These are phyloP conservation scores for Palythoa grandis DNA, from an alignment of 92 coral and sea anemone genomes.

Conservation along the genomic window DNA sequence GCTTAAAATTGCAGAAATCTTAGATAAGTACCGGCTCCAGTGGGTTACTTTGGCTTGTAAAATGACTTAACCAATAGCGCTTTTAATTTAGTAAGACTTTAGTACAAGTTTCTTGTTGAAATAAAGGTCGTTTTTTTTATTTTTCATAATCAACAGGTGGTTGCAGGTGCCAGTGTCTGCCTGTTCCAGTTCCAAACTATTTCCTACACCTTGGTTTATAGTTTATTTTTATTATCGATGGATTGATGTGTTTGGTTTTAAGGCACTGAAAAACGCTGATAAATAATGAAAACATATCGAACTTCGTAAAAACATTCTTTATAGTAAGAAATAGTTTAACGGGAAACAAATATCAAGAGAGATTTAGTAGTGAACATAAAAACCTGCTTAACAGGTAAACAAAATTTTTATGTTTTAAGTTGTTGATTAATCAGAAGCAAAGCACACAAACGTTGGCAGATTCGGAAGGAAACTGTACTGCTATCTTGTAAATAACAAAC, in stretches of 20 bases:
- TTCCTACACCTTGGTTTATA: not conserved
- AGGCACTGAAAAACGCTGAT: constrained; percentile 14
- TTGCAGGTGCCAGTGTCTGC: not conserved
- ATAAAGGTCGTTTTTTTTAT: too few relatives aligned
- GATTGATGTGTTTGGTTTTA: constrained; percentile 26
- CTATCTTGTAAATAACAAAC: not conserved
- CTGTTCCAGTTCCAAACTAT: constrained; percentile 5
- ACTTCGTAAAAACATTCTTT: not conserved
- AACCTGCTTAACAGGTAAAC: not conserved
- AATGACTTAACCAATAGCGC: too few relatives aligned
- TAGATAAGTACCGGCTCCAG: too few relatives aligned
- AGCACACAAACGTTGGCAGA: not conserved
- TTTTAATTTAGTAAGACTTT: too few relatives aligned
- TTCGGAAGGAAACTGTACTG: not conserved
- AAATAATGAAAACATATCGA: constrained; percentile 1
- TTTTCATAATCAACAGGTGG: constrained; percentile 5
- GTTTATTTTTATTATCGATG: constrained; percentile 6
- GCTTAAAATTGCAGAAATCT: too few relatives aligned
- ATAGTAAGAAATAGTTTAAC: not conserved
- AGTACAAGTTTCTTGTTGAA: too few relatives aligned
- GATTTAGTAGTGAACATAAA: not conserved
- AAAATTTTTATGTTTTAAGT: not conserved
- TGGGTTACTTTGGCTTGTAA: too few relatives aligned
- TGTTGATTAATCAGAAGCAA: not conserved
- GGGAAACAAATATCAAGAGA: not conserved